These are phyloP conservation scores for Exaiptasia diaphana DNA, from an alignment of 64 coral and sea anemone species.

Conservation along the genomic window DNA sequence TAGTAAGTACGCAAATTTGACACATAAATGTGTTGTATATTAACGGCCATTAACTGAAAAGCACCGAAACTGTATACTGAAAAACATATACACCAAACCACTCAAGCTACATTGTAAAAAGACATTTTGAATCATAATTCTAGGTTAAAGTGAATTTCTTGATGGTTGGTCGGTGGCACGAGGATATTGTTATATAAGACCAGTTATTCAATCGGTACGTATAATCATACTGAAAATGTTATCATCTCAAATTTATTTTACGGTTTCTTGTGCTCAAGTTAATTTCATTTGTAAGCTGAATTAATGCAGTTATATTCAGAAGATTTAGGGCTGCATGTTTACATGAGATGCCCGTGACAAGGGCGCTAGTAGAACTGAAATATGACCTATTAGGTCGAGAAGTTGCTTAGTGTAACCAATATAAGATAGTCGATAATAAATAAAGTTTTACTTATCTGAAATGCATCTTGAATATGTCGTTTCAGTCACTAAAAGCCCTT, in stretches of 20 bases:
- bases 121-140: not conserved
- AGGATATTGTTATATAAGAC: slow-evolving; percentile 28
- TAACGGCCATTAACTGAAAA: not conserved
- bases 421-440: not conserved
- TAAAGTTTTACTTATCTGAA: too few species aligned
- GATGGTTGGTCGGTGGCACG: slow-evolving; percentile 17
- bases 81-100: not conserved
- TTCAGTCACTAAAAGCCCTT: too few species aligned
- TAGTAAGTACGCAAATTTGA: too few species aligned
- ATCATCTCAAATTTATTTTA: too few species aligned
- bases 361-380: too few species aligned
- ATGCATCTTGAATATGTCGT: too few species aligned
- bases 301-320: not conserved
- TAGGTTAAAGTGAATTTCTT: slow-evolving; percentile 25
- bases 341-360: too few species aligned
- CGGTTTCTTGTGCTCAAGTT: not conserved
- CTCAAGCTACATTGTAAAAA: not conserved
- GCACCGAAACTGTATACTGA: not conserved
- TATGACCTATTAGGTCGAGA: not conserved
- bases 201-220: slow-evolving; percentile 28
- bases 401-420: not conserved
- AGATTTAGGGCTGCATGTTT: too few species aligned
- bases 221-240: too few species aligned
- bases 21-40: too few species aligned
- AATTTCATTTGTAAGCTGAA: not conserved